Evolutionary conservation across 2,797 vertebrate genomes (phyloP).

Genomic region (Rhodeus uyekii): DNA sequence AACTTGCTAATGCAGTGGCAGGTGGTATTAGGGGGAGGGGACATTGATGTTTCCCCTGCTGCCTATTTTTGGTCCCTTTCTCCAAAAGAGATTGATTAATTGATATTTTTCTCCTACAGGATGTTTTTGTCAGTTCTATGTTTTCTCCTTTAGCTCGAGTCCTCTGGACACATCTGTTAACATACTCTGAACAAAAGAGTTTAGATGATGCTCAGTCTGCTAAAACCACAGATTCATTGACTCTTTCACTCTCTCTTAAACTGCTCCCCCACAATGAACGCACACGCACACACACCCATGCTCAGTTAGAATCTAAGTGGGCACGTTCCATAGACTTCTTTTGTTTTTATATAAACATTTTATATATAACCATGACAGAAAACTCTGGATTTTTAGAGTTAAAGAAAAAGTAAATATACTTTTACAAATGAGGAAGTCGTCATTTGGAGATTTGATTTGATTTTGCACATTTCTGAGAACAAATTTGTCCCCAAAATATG

Average conservation of each 20-base stretch:
- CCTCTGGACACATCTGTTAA: background rate
- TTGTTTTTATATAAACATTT: background rate
- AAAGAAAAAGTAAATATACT: too few species aligned
- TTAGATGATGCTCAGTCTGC: background rate
- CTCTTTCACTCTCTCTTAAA: background rate
- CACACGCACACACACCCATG: background rate
- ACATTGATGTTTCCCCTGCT: background rate
- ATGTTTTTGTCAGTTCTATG: background rate
- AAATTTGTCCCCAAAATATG: background rate
- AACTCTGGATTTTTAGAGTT: background rate
- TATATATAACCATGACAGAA: background rate
- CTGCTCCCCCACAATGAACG: background rate
- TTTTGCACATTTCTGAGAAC: background rate
- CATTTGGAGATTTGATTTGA: background rate
- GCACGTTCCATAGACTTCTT: background rate
- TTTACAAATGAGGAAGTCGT: background rate
- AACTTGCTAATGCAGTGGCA: constrained; percentile 9
- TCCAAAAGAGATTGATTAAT: background rate
- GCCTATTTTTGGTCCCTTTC: background rate
- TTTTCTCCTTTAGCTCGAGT: background rate
- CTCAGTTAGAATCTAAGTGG: background rate
- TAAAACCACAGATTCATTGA: background rate
- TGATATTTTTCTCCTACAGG: background rate
- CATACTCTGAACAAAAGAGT: background rate
- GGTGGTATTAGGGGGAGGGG: constrained; percentile 18